Base-by-base conservation (phyloP, 2,888 invertebrate genomes). In the Drosophila multiciliata region DNA sequence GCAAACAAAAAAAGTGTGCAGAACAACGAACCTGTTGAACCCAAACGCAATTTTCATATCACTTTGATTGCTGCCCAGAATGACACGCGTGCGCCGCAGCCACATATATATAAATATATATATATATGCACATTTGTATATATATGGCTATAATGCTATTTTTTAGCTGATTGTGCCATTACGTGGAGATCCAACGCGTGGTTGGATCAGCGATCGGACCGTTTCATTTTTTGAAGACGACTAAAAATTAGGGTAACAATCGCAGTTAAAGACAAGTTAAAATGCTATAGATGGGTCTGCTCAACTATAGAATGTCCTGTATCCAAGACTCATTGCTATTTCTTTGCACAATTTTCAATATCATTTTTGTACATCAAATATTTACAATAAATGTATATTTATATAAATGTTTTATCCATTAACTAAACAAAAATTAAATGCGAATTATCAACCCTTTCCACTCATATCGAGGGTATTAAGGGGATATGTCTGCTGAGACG, bases 11-110 rank as follows among this genome's bases (percentile, higher is more conserved):
- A 75, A 66, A 54, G 45, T 49, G 54, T 49, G 73, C 57, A 73
- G 69, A 70, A 84, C 73, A 81, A 69, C 83, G 90, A 90, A 90
- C 90, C 90, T 90, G 90, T 90, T 89, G 88, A 86, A 91, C 87
- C 82, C 90, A 80, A 89, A 90, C 66, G 91, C 90, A 91, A 91
- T 91, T 91, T 91, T 91, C 91, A 83, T 78, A 90, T 91, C 91
- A 91, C 91, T 91, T 91, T 91, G 91, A 91, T 91, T 91, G 88
- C 87, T 82, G 86, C 82, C 80, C 90, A 72, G 87, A 89, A 86
- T 87, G 86, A 87, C 87, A 87, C 87, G 87, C 87, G 87, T 87
- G 90, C 85, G 89, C 89, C 85, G 76, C 58, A 66, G 57, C 72
- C 26, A n/a, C 26, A 55, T 12, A 17, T 8, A 20, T 33, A 12